Percentiles rank a stretch among this genome's conserved stretches.
Conservation (phyloP, 2,797 vertebrate species). For the Esox lucius region DNA sequence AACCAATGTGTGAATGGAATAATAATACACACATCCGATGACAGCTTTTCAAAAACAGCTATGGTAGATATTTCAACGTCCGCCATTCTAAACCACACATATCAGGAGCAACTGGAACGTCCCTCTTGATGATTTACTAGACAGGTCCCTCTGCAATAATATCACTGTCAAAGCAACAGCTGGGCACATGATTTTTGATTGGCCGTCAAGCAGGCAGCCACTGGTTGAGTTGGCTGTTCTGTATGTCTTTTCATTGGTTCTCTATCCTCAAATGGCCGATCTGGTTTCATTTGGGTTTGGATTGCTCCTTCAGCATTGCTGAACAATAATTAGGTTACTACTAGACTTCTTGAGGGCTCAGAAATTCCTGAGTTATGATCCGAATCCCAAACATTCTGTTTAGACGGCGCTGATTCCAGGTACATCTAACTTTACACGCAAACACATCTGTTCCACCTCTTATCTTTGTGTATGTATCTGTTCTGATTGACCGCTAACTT, state of each 20-base stretch:
- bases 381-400: not conserved
- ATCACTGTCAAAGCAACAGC: conserved; percentile 58
- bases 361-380: conserved; percentile 7
- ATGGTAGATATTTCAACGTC: conserved; percentile 57
- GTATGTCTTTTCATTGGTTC: conserved; percentile 59
- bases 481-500: conserved; percentile 38
- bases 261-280: conserved; percentile 61
- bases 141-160: conserved; percentile 49
- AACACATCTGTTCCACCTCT: not conserved
- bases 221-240: conserved; percentile 40
- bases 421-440: not conserved
- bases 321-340: conserved; percentile 17
- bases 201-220: conserved; percentile 42
- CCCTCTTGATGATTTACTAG: conserved; percentile 64
- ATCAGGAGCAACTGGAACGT: conserved; percentile 61
- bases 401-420: conserved; percentile 1
- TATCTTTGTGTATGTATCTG: not conserved
- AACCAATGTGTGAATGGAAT: conserved; percentile 50
- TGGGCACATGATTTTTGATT: conserved; percentile 64
- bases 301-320: conserved; percentile 26
- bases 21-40: conserved; percentile 50
- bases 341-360: conserved; percentile 28
- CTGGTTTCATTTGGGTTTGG: conserved; percentile 56
- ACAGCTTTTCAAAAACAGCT: conserved; percentile 51
- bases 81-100: conserved; percentile 45